Conservation (phyloP, 2,888 invertebrate species). For the Chrysomela aeneicollis region DNA sequence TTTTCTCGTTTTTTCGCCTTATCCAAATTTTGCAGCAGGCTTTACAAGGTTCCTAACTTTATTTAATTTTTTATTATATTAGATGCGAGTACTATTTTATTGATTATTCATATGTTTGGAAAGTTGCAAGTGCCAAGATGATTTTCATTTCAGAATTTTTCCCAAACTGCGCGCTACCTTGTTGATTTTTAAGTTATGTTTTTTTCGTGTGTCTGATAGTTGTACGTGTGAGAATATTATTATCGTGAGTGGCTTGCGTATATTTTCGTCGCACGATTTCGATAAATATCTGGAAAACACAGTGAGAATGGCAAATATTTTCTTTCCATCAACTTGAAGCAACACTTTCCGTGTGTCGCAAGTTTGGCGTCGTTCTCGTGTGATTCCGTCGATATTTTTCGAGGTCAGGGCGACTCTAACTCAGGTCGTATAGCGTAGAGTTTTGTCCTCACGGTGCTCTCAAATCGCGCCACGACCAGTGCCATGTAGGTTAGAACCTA, state of each 20-base stretch:
- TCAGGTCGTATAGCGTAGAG: constrained; percentile 58
- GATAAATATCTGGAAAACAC: constrained; percentile 26
- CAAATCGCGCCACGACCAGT: constrained; percentile 50
- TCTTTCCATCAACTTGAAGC: background rate
- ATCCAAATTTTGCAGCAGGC: constrained; percentile 52
- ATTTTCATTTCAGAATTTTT: constrained; percentile 32
- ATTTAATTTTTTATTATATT: constrained; percentile 37
- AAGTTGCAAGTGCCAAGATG: constrained; percentile 50
- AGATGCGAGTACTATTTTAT: constrained; percentile 41
- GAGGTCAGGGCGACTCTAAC: constrained; percentile 45
- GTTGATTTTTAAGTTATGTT: constrained; percentile 45
- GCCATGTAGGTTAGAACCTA: constrained; percentile 60
- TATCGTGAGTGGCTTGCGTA: constrained; percentile 27
- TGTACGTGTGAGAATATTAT: constrained; percentile 17
- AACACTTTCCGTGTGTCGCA: too few relatives aligned
- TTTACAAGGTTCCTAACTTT: constrained; percentile 49
- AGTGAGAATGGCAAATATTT: background rate
- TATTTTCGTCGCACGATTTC: constrained; percentile 30
- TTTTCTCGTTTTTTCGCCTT: constrained; percentile 34
- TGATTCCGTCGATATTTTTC: constrained; percentile 27
- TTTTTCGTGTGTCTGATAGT: constrained; percentile 42
- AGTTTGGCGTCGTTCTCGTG: background rate
- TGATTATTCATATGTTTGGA: constrained; percentile 42
- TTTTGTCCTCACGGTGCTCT: constrained; percentile 48
- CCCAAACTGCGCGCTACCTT: constrained; percentile 36